Percentiles rank a stretch among this genome's conserved stretches.
These are phyloP conservation scores for Jaculus jaculus DNA, from an alignment of 2,113 vertebrate genomes.

Conservation along the genomic window DNA sequence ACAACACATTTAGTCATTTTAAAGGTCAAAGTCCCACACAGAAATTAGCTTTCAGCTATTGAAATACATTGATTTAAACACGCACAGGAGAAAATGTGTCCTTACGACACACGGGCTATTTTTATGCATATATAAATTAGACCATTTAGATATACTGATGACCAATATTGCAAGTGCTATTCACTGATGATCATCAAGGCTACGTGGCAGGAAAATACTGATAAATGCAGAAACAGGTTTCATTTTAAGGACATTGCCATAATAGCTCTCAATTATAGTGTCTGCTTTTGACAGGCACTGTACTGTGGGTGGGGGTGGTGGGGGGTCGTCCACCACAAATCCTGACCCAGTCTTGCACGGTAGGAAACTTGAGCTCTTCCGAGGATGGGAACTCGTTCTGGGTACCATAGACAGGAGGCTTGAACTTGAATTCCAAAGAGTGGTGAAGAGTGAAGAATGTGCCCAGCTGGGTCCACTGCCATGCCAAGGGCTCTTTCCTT, in stretches of 20 bases:
- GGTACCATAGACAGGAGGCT: not conserved
- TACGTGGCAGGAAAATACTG: not conserved
- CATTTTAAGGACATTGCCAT: not conserved
- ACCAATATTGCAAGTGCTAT: not conserved
- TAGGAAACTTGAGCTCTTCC: not conserved
- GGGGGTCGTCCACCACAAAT: not conserved
- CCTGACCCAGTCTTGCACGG: not conserved
- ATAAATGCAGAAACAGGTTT: not conserved
- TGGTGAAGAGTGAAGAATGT: too few species aligned
- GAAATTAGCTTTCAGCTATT: conserved; percentile 66
- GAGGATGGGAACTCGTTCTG: not conserved
- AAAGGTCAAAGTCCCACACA: conserved; percentile 70
- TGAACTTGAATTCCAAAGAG: not conserved
- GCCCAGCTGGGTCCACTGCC: not conserved
- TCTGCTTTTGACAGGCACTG: not conserved
- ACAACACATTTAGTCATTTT: conserved; percentile 58
- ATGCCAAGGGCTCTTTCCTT: not conserved
- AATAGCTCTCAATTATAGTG: not conserved
- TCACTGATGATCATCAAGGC: not conserved
- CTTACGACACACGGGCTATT: not conserved
- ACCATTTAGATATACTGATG: conserved; percentile 33
- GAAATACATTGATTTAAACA: conserved; percentile 54
- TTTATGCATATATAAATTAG: conserved; percentile 40
- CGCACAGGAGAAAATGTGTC: conserved; percentile 39
- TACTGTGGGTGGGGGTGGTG: not conserved